Base-by-base conservation (phyloP, 2,888 invertebrate species). In the Pristionchus exspectatus region DNA sequence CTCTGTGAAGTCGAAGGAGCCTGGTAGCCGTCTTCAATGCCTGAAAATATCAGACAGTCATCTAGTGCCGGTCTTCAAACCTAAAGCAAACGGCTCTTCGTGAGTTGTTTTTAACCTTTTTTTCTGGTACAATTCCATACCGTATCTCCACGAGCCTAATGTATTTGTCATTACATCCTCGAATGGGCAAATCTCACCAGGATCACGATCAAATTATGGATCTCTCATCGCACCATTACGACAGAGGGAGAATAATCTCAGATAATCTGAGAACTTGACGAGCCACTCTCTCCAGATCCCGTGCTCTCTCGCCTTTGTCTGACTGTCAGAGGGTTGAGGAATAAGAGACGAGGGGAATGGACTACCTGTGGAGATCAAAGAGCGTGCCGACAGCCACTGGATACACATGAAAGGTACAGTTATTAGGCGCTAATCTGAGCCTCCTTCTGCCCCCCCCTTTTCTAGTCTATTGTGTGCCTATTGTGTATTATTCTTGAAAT, bases 381-480 rank as follows among this genome's bases (percentile, higher is more conserved):
- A 27, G 38, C 3, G 33, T 14, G 21, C 59, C 56, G 33, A 38
- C 24, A 59, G 72, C 30, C 72, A 33, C 72, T 72, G 33, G n/a
- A 33, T n/a, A 81, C 50, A 50, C 81, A 72, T 72, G 72, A 72
- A 72, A 72, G 72, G 33, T 72, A 72, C 72, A 72, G 72, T 72
- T 72, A 72, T 72, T 72, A 72, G 30, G 30, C 16, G 72, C 27
- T 72, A 30, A 72, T 72, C 72, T 24, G 9, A 27, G 12, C 10
- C 24, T 21, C 72, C 27, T 33, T 18, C 16, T 33, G 72, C 12
- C 24, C 33, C 33, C n/a, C 63, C 24, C 24, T n/a, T 63, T n/a
- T 21, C 63, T 63, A 3, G 63, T 63, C 63, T 63, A n/a, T 63
- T 63, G 24, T 63, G 44, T 9, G 9, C 10, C 3, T 50, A 1